Evolutionary conservation across 2,888 invertebrate species (phyloP), one percentile per base, ranked within the genome.

Genomic region (Melanotus villosus): DNA sequence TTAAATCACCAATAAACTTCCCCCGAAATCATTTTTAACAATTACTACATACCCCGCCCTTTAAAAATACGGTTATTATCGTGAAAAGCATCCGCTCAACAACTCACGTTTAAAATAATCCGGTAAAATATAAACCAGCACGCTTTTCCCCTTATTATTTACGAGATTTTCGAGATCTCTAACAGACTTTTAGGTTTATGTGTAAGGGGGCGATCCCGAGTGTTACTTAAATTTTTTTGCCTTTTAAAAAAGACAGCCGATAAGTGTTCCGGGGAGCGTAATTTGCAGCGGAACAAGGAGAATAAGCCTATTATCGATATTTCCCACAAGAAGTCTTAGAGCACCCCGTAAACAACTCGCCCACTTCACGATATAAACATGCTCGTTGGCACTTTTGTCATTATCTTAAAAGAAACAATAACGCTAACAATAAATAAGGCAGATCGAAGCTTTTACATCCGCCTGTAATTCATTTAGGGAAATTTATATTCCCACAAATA

Each of bases 381-480:
- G 65, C 65, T 57, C 56, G 56, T 65, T 43, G 65, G 65, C 56
- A 57, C 65, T 65, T n/a, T 58, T 50, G 65, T 65, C 47, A 65
- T 65, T 65, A 65, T 65, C 50, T 58, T 58, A 65, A 50, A 26
- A 52, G 65, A 65, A 65, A 65, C 57, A 65, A 65, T 65, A 65
- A 65, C 45, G 54, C 38, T 16, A 45, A 32, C 60, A 54, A 66
- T 66, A 66, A 66, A 66, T 66, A 66, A 66, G 47, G 34, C 41
- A 23, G 38, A 66, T 66, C 66, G 60, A 60, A 60, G 52, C 66
- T 41, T 66, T 59, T 58, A 58, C 57, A 41, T 38, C 57, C 12
- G 57, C 19, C 38, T 19, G 59, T 66, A 66, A 66, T 54, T 66
- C 60, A 66, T 66, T 60, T 60, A 65, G 57, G 66, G 50, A 54